These are phyloP conservation scores for Poecilobothrus nobilitatus DNA, from an alignment of 2,888 invertebrate species.

Conservation along the genomic window DNA sequence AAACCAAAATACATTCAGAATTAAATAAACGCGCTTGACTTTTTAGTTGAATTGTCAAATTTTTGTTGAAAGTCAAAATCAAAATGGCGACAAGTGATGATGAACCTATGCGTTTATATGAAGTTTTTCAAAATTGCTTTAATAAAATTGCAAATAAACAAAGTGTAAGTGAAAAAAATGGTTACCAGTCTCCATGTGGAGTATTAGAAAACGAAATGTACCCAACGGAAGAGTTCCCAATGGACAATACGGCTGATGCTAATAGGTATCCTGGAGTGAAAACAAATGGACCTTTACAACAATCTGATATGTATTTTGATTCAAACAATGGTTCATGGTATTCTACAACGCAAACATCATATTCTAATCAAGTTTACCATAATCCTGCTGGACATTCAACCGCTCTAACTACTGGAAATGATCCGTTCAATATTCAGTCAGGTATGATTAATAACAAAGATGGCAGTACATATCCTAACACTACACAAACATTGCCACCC, in stretches of 20 bases:
- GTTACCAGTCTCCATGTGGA: slow-evolving; percentile 77
- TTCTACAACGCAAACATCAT: slow-evolving; percentile 35
- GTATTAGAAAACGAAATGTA: slow-evolving; percentile 27
- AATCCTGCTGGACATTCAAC: slow-evolving; percentile 30
- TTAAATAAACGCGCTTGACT: not conserved
- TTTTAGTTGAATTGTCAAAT: not conserved
- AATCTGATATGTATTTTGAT: slow-evolving; percentile 52
- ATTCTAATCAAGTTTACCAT: slow-evolving; percentile 21
- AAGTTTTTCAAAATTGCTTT: slow-evolving; percentile 97
- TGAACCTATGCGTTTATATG: slow-evolving; percentile 96
- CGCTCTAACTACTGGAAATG: slow-evolving; percentile 30
- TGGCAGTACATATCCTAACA: slow-evolving; percentile 32
- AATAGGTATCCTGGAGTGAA: slow-evolving; percentile 81
- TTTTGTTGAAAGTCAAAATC: slow-evolving; percentile 11
- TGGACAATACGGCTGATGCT: slow-evolving; percentile 52
- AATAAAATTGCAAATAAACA: slow-evolving; percentile 96
- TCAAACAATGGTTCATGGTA: slow-evolving; percentile 45
- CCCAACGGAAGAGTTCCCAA: slow-evolving; percentile 43
- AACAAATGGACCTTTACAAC: slow-evolving; percentile 43
- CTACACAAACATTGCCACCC: slow-evolving; percentile 42
- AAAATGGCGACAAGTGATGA: slow-evolving; percentile 95
- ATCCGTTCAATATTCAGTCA: slow-evolving; percentile 23
- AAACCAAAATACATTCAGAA: not conserved
- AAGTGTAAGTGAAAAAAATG: slow-evolving; percentile 68
- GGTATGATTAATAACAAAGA: slow-evolving; percentile 8